Percentiles rank a stretch among this genome's conserved stretches.
These are phyloP conservation scores for Sinosuthora webbiana DNA, from an alignment of 2,113 vertebrate species.

Conservation along the genomic window DNA sequence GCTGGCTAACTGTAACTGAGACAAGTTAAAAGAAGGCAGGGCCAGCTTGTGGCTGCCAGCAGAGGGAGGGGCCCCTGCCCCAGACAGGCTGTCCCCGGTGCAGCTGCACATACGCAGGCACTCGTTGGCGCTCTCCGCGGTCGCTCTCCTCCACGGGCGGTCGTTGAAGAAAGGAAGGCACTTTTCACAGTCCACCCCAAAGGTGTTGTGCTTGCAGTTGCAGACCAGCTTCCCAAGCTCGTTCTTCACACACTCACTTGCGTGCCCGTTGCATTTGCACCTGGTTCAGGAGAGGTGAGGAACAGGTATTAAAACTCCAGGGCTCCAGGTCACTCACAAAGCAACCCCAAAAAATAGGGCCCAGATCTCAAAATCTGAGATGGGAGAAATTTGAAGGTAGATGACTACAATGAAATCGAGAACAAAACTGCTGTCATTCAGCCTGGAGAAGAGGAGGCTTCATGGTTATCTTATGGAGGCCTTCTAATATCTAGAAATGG, in stretches of 20 bases:
- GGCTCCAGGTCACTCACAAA: background rate
- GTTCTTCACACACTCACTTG: slow-evolving; percentile 88
- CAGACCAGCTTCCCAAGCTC: slow-evolving; percentile 80
- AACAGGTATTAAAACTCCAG: background rate
- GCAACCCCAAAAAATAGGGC: background rate
- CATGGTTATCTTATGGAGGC: background rate
- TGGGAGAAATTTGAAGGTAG: background rate
- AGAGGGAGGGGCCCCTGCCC: background rate
- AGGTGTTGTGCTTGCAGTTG: slow-evolving; percentile 93
- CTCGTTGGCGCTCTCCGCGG: slow-evolving; percentile 84
- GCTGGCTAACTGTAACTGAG: background rate
- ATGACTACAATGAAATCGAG: background rate
- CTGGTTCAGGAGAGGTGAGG: slow-evolving; percentile 63
- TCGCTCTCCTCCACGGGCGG: slow-evolving; percentile 92
- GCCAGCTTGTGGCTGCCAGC: background rate
- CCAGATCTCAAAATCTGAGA: background rate
- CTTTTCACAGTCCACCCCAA: slow-evolving; percentile 84
- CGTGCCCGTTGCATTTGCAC: slow-evolving; percentile 96
- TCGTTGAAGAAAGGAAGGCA: slow-evolving; percentile 94
- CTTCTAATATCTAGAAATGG: background rate
- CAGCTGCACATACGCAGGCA: slow-evolving; percentile 83
- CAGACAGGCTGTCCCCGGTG: background rate
- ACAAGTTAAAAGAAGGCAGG: background rate
- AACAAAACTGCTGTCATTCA: background rate
- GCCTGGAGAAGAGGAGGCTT: background rate